These are phyloP conservation scores for Maconellicoccus hirsutus DNA, from an alignment of 1,140 invertebrate species.

Conservation along the genomic window DNA sequence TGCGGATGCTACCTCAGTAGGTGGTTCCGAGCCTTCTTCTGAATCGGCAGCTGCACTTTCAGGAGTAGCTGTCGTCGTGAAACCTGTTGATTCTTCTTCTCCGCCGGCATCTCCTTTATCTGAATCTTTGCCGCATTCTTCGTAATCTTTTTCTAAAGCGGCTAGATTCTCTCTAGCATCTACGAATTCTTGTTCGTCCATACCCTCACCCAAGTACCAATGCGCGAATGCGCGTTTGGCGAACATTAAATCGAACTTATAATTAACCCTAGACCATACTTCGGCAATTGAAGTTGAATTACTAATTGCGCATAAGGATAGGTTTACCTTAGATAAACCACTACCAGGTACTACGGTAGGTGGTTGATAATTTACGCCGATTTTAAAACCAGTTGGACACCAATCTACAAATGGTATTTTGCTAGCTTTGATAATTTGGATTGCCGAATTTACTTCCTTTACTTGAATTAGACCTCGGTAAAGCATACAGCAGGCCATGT, in stretches of 20 bases:
- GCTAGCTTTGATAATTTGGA: no score
- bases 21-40: not conserved
- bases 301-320: constrained; percentile 61
- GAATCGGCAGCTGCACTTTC: not conserved
- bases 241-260: no score
- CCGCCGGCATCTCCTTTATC: constrained; percentile 32
- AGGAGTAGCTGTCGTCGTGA: not conserved
- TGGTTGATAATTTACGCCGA: constrained; percentile 42
- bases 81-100: not conserved
- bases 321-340: no score
- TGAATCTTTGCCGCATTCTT: not conserved
- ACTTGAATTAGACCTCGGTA: constrained; percentile 44
- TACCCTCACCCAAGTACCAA: no score
- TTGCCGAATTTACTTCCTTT: constrained; percentile 58
- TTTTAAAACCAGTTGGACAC: constrained; percentile 49
- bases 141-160: no score
- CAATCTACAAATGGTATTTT: no score
- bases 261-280: no score
- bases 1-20: no score
- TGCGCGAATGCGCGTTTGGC: no score
- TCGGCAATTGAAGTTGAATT: constrained; percentile 73
- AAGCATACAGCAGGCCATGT: constrained; percentile 49
- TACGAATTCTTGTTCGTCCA: no score
- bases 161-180: no score
- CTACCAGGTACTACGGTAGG: no score